Evolutionary conservation across 1,140 invertebrate species (phyloP).

Genomic region (Procambarus clarkii): DNA sequence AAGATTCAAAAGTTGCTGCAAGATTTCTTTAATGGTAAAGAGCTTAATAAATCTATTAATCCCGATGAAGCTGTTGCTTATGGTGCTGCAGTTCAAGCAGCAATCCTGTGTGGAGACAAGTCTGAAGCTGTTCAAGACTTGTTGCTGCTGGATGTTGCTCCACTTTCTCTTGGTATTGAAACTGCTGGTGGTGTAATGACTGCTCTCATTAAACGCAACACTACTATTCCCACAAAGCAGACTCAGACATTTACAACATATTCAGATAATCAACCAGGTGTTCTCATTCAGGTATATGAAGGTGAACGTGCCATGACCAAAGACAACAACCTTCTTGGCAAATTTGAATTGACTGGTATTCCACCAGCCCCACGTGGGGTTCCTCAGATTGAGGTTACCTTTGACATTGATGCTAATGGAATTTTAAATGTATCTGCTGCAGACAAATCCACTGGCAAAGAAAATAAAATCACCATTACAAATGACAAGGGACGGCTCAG

Average conservation of each 20-base stretch:
- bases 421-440: conserved; percentile 76
- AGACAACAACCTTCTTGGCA: not conserved
- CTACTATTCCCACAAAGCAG: no score
- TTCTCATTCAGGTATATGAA: no score
- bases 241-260: no score
- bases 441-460: conserved; percentile 80
- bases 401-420: no score
- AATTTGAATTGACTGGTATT: not conserved
- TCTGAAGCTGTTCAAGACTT: conserved; percentile 24
- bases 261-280: no score
- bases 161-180: conserved; percentile 17
- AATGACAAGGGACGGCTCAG: conserved; percentile 78
- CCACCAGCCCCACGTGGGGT: not conserved
- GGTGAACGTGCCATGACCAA: no score
- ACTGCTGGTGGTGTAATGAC: conserved; percentile 72
- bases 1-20: conserved; percentile 23
- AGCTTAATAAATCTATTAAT: no score
- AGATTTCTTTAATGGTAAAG: not conserved
- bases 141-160: conserved; percentile 10
- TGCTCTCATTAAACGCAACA: no score
- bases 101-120: conserved; percentile 1
- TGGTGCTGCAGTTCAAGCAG: conserved; percentile 19
- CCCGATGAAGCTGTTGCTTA: not conserved
- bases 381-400: no score
- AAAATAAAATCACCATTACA: conserved; percentile 78